Conservation (phyloP, 2,888 invertebrate species). For the Neoitamus cyanurus region DNA sequence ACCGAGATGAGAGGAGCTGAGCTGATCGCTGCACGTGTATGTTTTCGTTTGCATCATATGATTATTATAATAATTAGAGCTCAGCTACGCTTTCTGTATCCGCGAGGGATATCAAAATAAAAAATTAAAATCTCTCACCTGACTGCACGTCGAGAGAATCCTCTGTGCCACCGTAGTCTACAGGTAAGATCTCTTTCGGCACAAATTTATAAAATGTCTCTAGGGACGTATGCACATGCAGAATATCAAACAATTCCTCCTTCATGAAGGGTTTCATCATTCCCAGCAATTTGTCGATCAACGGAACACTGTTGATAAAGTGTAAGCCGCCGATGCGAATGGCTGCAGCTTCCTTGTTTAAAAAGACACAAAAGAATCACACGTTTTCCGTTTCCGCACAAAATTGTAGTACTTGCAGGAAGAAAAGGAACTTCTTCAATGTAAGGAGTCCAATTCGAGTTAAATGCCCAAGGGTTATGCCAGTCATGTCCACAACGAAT, state of each 20-base stretch:
- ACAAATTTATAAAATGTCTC: conserved; percentile 69
- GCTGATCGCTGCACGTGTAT: too few relatives aligned
- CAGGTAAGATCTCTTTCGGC: conserved; percentile 71
- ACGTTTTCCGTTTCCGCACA: too few relatives aligned
- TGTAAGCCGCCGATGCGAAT: conserved; percentile 76
- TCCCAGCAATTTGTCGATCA: conserved; percentile 77
- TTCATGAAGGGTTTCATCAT: conserved; percentile 80
- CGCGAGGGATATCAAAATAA: too few relatives aligned
- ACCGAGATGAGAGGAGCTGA: too few relatives aligned
- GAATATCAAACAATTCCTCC: conserved; percentile 70
- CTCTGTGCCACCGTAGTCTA: conserved; percentile 74
- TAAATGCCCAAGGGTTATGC: conserved; percentile 72
- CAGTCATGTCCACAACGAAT: conserved; percentile 74
- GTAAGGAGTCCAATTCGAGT: conserved; percentile 72
- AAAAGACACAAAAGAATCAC: too few relatives aligned
- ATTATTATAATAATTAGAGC: too few relatives aligned
- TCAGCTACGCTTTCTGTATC: too few relatives aligned
- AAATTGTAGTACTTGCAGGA: conserved; percentile 74
- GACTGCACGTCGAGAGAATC: too few relatives aligned
- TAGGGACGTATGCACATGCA: conserved; percentile 69
- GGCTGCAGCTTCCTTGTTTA: conserved; percentile 78
- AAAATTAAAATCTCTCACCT: too few relatives aligned
- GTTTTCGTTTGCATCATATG: too few relatives aligned
- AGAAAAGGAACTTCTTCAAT: conserved; percentile 76
- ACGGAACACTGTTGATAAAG: conserved; percentile 75